Conservation (phyloP, 1,140 invertebrate species). For the Pseudoatta argentina region DNA sequence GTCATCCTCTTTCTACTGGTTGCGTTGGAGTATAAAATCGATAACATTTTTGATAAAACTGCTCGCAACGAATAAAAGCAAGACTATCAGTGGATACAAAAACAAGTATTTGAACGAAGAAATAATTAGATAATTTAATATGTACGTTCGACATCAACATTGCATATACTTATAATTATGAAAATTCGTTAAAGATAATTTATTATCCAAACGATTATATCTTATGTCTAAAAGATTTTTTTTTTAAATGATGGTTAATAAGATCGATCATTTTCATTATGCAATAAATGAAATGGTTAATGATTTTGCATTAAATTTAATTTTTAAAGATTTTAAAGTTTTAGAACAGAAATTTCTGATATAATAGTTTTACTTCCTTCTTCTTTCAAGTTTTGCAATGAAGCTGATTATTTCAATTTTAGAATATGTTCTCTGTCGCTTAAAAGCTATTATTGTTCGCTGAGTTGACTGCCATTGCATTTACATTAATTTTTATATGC, state of each 20-base stretch:
- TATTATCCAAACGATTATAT: not conserved
- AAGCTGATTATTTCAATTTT: not conserved
- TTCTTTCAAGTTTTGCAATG: not conserved
- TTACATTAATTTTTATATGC: constrained; percentile 29
- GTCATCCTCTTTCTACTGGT: constrained; percentile 60
- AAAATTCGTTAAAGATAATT: not conserved
- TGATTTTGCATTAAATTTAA: not conserved
- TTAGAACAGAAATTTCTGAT: not conserved
- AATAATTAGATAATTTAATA: constrained; percentile 22
- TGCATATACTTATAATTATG: not conserved
- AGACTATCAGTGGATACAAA: not conserved
- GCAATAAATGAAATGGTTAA: not conserved
- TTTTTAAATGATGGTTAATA: not conserved
- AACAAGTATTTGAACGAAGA: not conserved
- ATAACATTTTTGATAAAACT: constrained; percentile 50
- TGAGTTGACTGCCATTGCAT: constrained; percentile 8
- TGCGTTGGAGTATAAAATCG: constrained; percentile 53
- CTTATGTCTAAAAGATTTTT: not conserved
- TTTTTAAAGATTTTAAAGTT: not conserved
- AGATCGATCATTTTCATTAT: not conserved
- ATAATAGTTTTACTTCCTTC: not conserved
- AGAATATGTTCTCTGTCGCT: not conserved
- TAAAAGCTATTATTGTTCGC: constrained; percentile 21
- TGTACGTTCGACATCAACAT: not conserved
- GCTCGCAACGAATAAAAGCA: not conserved